Evolutionary conservation across 2,888 invertebrate species (phyloP).

Genomic region (Meghimatium bilineatum): DNA sequence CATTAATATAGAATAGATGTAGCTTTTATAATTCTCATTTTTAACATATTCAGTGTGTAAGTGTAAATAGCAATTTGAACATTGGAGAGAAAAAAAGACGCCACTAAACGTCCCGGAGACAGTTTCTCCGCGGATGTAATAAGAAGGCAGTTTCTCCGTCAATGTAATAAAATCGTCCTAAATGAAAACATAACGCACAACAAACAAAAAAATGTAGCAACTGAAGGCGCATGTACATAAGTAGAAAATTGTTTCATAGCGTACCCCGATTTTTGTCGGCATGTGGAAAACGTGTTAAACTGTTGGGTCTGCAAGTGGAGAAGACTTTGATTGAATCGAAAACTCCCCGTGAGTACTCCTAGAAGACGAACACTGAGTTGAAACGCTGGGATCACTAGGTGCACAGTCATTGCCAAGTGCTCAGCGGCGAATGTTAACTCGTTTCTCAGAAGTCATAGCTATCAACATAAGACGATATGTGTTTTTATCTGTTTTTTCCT

Average conservation of each 20-base stretch:
- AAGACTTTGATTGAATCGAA: background rate
- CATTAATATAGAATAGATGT: too few species aligned
- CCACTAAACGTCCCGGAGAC: too few species aligned
- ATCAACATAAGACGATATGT: slow-evolving; percentile 29
- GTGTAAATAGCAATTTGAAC: too few species aligned
- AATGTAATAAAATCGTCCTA: background rate
- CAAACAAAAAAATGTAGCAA: background rate
- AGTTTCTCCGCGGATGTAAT: too few species aligned
- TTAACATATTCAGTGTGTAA: too few species aligned
- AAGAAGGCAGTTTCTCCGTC: too few species aligned
- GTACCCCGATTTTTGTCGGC: background rate
- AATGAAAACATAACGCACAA: background rate
- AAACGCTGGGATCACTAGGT: slow-evolving; percentile 10
- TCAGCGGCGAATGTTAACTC: slow-evolving; percentile 3
- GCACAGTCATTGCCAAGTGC: slow-evolving; percentile 2
- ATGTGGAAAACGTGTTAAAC: slow-evolving; percentile 32
- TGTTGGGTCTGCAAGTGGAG: background rate
- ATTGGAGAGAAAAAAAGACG: too few species aligned
- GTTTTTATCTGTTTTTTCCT: background rate
- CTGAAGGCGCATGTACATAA: background rate
- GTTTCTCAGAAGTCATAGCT: slow-evolving; percentile 31
- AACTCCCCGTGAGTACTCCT: background rate
- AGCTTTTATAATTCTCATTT: too few species aligned
- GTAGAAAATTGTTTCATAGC: slow-evolving; percentile 12
- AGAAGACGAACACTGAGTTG: background rate